Conservation (phyloP, 2,797 vertebrate genomes). For the Paratrypauchen microcephalus region DNA sequence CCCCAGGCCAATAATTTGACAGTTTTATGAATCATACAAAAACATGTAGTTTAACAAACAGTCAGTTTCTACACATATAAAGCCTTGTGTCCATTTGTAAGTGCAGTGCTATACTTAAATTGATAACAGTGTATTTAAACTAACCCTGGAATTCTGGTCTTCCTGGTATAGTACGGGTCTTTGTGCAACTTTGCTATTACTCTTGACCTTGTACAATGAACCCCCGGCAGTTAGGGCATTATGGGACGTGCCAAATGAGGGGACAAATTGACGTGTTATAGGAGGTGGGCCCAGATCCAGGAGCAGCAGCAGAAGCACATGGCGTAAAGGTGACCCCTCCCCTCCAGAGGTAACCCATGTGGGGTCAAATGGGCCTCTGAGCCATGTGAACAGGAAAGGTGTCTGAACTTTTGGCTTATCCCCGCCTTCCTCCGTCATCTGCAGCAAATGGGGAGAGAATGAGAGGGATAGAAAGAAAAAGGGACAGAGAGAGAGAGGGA, state of each 20-base stretch:
- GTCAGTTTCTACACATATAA: neutral
- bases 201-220: slow-evolving; percentile 52
- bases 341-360: slow-evolving; percentile 58
- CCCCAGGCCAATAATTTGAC: too few species aligned
- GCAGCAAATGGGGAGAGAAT: slow-evolving; percentile 92
- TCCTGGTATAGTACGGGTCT: slow-evolving; percentile 24
- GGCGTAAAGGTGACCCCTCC: neutral
- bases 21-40: too few species aligned
- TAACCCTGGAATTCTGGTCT: slow-evolving; percentile 15
- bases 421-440: slow-evolving; percentile 87
- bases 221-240: slow-evolving; percentile 58
- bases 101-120: too few species aligned
- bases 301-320: neutral
- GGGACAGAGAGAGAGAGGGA: slow-evolving; percentile 67
- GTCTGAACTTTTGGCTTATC: slow-evolving; percentile 92
- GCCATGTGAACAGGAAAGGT: slow-evolving; percentile 94
- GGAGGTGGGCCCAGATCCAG: slow-evolving; percentile 46
- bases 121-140: neutral
- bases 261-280: slow-evolving; percentile 64
- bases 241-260: slow-evolving; percentile 59
- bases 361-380: slow-evolving; percentile 78
- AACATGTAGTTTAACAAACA: too few species aligned
- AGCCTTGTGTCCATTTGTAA: neutral
- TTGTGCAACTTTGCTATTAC: slow-evolving; percentile 30
- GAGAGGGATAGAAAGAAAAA: slow-evolving; percentile 53